A percentile compares a stretch with the other conserved stretches of the same genome.
These are phyloP conservation scores for Drosophila kohkoa DNA, from an alignment of 1,140 invertebrate species.

Conservation along the genomic window DNA sequence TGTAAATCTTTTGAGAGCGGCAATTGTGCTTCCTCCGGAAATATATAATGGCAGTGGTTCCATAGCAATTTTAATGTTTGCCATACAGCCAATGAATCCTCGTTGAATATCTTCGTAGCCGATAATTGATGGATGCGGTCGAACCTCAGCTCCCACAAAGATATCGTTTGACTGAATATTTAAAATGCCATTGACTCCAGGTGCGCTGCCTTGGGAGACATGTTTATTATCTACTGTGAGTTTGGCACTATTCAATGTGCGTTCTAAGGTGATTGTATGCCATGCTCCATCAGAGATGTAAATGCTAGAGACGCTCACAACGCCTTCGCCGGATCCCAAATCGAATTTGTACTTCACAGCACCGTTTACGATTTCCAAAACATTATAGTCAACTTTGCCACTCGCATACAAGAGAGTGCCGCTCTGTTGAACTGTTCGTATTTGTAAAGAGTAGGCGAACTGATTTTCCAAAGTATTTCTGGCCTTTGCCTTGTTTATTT, in stretches of 20 bases:
- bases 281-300: constrained; percentile 94
- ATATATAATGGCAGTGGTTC: constrained; percentile 91
- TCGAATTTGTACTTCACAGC: constrained; percentile 95
- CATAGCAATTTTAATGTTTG: constrained; percentile 93
- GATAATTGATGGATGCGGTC: constrained; percentile 89
- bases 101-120: constrained; percentile 90
- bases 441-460: constrained; percentile 91
- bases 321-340: constrained; percentile 95
- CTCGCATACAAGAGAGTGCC: constrained; percentile 95
- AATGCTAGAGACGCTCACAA: constrained; percentile 90
- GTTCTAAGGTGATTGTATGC: constrained; percentile 94
- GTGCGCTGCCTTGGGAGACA: constrained; percentile 91
- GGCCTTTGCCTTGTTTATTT: constrained; percentile 87
- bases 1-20: constrained; percentile 90
- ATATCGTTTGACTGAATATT: constrained; percentile 94
- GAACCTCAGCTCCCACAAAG: constrained; percentile 94
- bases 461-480: constrained; percentile 91
- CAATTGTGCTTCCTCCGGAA: constrained; percentile 89
- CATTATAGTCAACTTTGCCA: constrained; percentile 95
- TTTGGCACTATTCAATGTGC: constrained; percentile 91
- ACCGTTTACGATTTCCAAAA: constrained; percentile 94
- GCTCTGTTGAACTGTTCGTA: constrained; percentile 93
- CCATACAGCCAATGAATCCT: constrained; percentile 96
- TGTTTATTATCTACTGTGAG: constrained; percentile 92
- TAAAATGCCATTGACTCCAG: constrained; percentile 92